A percentile compares a stretch with the other conserved stretches of the same genome.
Conservation (phyloP, 2,113 vertebrate species). For the Hystrix cristata region DNA sequence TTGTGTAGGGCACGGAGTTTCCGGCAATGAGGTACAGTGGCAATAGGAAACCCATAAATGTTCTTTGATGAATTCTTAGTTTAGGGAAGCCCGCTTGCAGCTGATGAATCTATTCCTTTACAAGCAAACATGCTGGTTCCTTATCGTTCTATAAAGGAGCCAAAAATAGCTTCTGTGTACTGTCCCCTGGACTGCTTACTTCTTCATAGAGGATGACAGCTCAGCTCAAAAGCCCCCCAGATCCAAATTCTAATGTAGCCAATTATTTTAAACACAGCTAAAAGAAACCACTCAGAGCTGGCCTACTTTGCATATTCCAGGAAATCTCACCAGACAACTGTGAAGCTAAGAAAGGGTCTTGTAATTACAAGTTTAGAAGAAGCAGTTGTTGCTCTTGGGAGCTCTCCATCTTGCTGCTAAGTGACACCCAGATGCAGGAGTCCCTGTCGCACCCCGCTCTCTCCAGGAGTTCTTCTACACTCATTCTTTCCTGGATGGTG, state of each 20-base stretch:
- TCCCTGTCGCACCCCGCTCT: rapidly evolving
- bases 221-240: neutral
- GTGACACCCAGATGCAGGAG: neutral
- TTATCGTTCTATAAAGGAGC: neutral
- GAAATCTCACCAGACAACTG: neutral
- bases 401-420: neutral
- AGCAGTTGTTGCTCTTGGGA: neutral
- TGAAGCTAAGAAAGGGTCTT: neutral
- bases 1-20: neutral
- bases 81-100: neutral
- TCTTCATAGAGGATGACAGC: neutral
- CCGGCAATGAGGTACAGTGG: neutral
- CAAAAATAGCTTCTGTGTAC: neutral
- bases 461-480: neutral
- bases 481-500: no score
- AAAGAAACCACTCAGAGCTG: neutral
- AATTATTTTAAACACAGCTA: neutral
- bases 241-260: neutral
- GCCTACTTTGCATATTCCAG: neutral
- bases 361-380: neutral
- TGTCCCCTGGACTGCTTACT: neutral
- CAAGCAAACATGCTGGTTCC: neutral
- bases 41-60: neutral
- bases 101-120: neutral
- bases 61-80: neutral